phyloP scores from a whole-genome alignment of 1,140 invertebrate genomes.

The Papilio glaucus region DNA sequence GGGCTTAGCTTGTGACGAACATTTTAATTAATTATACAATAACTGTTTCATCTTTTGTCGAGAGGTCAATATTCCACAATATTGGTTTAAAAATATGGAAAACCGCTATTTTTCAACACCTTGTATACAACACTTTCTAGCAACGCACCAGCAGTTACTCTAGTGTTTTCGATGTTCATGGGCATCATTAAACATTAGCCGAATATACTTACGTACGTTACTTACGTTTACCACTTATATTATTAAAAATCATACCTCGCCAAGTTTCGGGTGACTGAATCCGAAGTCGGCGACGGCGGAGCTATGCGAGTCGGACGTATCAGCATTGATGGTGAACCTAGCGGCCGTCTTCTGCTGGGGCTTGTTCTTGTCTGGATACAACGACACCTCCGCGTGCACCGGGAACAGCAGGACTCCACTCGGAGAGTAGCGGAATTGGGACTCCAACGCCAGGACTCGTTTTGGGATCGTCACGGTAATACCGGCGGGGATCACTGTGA shows the following conservation, averaged over 20 bases:
- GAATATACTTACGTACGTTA: no score
- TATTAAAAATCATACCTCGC: conserved; percentile 79
- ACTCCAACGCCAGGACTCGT: conserved; percentile 86
- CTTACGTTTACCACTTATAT: no score
- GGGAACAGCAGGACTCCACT: conserved; percentile 66
- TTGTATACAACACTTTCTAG: no score
- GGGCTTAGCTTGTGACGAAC: no score
- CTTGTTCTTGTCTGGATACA: conserved; percentile 89
- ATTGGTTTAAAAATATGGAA: no score
- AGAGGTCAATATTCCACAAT: no score
- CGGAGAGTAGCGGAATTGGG: conserved; percentile 70
- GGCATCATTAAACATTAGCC: no score
- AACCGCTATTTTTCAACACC: no score
- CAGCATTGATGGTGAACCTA: conserved; percentile 78
- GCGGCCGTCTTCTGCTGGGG: conserved; percentile 86
- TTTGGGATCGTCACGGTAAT: conserved; percentile 86
- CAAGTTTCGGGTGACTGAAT: conserved; percentile 86
- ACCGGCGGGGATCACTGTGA: conserved; percentile 76
- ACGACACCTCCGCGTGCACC: conserved; percentile 74
- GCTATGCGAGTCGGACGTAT: conserved; percentile 74
- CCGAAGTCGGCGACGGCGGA: conserved; percentile 84
- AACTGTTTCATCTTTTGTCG: no score
- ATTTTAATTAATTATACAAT: no score
- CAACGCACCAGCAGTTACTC: no score
- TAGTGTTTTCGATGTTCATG: no score